Conservation (phyloP, 2,113 vertebrate genomes). For the Euleptes europaea region DNA sequence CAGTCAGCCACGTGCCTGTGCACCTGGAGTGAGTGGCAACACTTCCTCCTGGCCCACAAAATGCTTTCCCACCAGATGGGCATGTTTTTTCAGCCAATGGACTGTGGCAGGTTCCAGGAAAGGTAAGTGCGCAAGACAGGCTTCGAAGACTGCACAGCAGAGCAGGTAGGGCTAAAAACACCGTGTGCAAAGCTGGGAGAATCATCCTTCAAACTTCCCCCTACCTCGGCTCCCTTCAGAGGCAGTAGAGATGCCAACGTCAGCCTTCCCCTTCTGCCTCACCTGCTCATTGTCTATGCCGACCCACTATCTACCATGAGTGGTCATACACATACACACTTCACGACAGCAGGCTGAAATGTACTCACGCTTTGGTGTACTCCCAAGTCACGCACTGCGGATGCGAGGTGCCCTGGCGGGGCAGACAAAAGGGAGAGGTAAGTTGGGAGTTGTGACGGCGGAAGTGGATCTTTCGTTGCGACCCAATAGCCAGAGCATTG, state of each 20-base stretch:
- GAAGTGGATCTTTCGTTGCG: neutral
- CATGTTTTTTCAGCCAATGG: neutral
- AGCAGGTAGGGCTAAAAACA: neutral
- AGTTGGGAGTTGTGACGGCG: rapidly evolving
- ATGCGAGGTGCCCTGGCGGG: slow-evolving; percentile 88
- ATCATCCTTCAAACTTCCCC: no score
- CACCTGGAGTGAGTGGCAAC: neutral
- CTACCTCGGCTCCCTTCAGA: no score
- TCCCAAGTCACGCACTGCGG: slow-evolving; percentile 96
- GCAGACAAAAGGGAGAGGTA: slow-evolving; percentile 27
- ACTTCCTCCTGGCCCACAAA: neutral
- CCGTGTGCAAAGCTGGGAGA: neutral
- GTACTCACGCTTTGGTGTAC: slow-evolving; percentile 90
- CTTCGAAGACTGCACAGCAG: neutral
- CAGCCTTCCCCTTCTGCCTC: neutral
- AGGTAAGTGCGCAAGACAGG: neutral
- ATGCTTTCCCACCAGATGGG: neutral
- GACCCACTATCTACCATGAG: neutral
- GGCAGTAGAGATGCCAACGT: neutral
- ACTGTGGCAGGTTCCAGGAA: neutral
- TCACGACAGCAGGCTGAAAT: neutral
- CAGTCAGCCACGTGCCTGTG: no score
- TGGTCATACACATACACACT: neutral
- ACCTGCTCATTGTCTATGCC: neutral
- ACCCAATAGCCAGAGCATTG: neutral